Evolutionary conservation across 2,113 vertebrate species (phyloP).

Genomic region (Rhea americana): DNA sequence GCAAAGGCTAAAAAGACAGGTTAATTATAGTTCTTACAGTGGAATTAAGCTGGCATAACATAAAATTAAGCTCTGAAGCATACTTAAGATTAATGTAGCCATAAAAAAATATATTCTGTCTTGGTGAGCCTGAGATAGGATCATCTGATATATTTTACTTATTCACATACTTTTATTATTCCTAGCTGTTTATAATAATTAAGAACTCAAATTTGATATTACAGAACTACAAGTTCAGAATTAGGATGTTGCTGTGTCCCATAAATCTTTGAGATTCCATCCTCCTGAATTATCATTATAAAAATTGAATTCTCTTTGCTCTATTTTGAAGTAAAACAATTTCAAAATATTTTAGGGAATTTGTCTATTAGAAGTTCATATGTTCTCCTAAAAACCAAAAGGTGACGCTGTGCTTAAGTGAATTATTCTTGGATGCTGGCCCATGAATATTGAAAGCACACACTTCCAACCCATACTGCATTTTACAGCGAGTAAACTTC

Average conservation of each 20-base stretch:
- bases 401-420: background rate
- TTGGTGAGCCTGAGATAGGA: background rate
- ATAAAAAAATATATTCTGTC: background rate
- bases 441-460: background rate
- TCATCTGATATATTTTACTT: slow-evolving; percentile 20
- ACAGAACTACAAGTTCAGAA: background rate
- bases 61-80: slow-evolving; percentile 1
- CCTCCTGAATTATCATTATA: background rate
- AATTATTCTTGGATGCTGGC: background rate
- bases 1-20: background rate
- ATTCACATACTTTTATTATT: background rate
- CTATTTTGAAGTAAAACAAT: background rate
- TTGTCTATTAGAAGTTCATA: background rate
- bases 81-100: background rate
- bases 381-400: background rate
- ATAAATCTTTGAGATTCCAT: background rate
- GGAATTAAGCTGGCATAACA: background rate
- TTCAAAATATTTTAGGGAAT: background rate
- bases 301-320: background rate
- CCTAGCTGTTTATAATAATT: background rate
- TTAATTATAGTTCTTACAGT: background rate
- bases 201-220: background rate
- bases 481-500: background rate
- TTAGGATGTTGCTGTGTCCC: background rate
- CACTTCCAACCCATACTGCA: background rate